Base-by-base conservation (phyloP, 1,140 invertebrate species). In the Bombus balteatus region DNA sequence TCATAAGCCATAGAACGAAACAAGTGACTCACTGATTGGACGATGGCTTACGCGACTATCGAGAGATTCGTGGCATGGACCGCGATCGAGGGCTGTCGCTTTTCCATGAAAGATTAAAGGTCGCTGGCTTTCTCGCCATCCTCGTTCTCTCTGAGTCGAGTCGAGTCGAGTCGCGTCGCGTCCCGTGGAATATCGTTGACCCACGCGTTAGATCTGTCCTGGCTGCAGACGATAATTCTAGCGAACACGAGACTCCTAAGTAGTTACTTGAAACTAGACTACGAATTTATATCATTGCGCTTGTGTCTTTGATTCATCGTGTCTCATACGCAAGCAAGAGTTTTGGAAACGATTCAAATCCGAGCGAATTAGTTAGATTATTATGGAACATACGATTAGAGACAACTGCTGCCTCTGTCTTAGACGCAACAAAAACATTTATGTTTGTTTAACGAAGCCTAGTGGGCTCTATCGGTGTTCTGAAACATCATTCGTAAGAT, bases 1-100 rank as follows among this genome's bases (percentile, higher is more conserved):
- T 70, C 37, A 79, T 62, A 71, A 65, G 41, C 25, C 76, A 37
- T 43, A 71, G 70, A 62, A 34, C n/a, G 62, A 53, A 13, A 18
- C 18, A 22, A 22, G 18, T 72, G 83, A 85, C 53, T 85, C 83
- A 80, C 68, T 28, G 83, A 85, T 80, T 73, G 62, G 28, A 15
- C 65, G 34, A 22, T 41, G 15, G 28, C 47, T 22, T 22, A 5
- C 59, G 3, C 73, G 66, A 5, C 8, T 32, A 59, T 75, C 43
- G 43, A 43, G 32, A 47, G 47, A 79, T 70, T 41, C 39, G 53
- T n/a, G 18, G 22, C 47, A 28, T 22, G 73, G 73, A 13, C 10
- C 43, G 9, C 18, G 72, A 32, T 74, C 73, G 25, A 32, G 73
- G 53, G 28, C 34, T 62, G 32, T 80, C 53, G 41, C 22, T 32